Conservation (phyloP, 2,888 invertebrate genomes). For the Sphecodes monilicornis region DNA sequence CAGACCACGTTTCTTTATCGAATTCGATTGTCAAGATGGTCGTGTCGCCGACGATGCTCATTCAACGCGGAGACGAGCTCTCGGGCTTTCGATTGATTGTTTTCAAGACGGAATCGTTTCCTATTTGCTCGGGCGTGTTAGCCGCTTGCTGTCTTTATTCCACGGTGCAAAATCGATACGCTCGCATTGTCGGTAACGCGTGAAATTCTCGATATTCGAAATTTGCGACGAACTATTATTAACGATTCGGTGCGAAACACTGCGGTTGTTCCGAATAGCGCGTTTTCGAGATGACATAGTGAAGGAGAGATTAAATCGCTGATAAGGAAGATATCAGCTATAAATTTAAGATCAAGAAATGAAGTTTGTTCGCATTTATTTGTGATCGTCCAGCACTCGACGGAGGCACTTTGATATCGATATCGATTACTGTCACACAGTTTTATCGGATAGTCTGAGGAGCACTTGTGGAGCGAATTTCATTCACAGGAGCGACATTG, state of each 20-base stretch:
- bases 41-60: not conserved
- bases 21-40: not conserved
- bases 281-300: not conserved
- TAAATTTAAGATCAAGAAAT: not conserved
- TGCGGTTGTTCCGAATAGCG: not conserved
- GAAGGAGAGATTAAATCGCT: not conserved
- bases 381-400: not conserved
- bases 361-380: not conserved
- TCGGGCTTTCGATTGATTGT: not conserved
- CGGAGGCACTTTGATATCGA: not conserved
- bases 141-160: not conserved
- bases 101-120: not conserved
- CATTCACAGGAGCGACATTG: no score
- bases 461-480: no score
- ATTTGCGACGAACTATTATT: not conserved
- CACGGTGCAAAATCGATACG: not conserved
- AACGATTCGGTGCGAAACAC: not conserved
- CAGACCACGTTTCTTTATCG: not conserved
- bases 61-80: not conserved
- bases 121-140: not conserved
- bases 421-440: not conserved
- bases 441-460: not conserved
- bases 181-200: not conserved
- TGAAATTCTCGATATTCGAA: not conserved
- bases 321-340: constrained; percentile 32